Evolutionary conservation across 2,113 vertebrate genomes (phyloP), one percentile per base, ranked within the genome.

Genomic region (Clarias batrachus): DNA sequence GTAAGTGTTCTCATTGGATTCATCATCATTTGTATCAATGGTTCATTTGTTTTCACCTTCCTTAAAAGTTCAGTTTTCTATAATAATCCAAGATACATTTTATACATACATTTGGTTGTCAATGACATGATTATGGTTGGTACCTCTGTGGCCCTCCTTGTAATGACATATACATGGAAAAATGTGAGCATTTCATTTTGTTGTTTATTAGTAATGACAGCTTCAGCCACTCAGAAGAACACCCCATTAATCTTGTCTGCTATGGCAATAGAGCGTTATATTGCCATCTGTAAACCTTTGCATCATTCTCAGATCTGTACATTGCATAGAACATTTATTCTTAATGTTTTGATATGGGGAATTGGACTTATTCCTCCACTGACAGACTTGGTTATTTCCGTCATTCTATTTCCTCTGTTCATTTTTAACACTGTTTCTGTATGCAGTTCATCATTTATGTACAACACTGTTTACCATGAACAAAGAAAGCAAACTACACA

Each of bases 221-320:
- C 52, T 1, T 59, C 81, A n/a, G 60, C 62, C 5, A 82, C 90
- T 65, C 84, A 89, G 62, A 93, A 90, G 65, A 93, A 90, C 91
- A 94, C 89, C 54, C 91, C 92, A 52, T 76, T 94, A 87, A 94
- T 87, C 84, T 86, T 94, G 81, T 91, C 93, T 2, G 86, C 89
- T 30, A 94, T 94, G 93, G 92, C 93, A 1, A 11, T 94, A 0
- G 93, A 94, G 85, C 91, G 91, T 27, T 94, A 93, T 84, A 85
- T 93, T 0, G 93, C 93, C 1, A 87, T 93, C 5, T 94, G 93
- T 37, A 80, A 81, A 23, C 91, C 93, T 37, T 87, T 93, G 16
- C 92, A 90, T 66, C 91, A 94, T 77, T 21, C 78, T 27, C 89
- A 91, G 73, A 86, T 93, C 65, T 93, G 92, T 57, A 92, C 92